These are phyloP conservation scores for Dicerorhinus sumatrensis DNA, from an alignment of 2,113 vertebrate species.

Conservation along the genomic window DNA sequence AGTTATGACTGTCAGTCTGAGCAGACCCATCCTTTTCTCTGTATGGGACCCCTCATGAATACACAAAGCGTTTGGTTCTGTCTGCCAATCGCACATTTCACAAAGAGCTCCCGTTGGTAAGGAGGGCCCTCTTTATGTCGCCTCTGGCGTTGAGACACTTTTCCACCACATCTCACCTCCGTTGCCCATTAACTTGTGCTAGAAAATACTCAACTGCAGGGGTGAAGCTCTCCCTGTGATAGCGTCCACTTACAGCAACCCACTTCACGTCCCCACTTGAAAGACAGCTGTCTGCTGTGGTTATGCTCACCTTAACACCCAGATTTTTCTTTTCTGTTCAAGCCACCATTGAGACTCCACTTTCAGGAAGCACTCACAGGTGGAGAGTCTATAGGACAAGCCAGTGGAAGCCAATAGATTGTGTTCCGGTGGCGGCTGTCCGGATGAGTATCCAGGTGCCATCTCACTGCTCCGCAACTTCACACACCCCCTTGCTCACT, in stretches of 20 bases:
- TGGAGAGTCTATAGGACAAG: neutral
- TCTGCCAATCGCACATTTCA: neutral
- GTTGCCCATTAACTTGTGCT: rapidly evolving
- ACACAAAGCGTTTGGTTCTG: neutral
- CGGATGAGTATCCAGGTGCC: neutral
- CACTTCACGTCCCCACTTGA: neutral
- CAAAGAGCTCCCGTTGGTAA: neutral
- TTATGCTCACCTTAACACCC: neutral
- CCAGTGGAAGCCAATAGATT: neutral
- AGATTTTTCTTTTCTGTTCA: neutral
- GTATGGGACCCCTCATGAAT: rapidly evolving
- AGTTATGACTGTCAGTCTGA: neutral
- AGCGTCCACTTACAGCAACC: rapidly evolving
- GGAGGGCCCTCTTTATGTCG: neutral
- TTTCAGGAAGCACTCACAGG: neutral
- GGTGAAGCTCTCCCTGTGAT: rapidly evolving
- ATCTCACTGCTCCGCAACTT: neutral
- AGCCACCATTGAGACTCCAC: neutral
- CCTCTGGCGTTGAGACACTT: neutral
- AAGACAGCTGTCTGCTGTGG: neutral
- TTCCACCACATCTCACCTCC: neutral
- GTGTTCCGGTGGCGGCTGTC: neutral
- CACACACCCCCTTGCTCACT: neutral
- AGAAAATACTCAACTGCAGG: neutral
- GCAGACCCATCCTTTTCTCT: neutral